Evolutionary conservation across 1,140 invertebrate species (phyloP).

Genomic region (Drosophila aff.): DNA sequence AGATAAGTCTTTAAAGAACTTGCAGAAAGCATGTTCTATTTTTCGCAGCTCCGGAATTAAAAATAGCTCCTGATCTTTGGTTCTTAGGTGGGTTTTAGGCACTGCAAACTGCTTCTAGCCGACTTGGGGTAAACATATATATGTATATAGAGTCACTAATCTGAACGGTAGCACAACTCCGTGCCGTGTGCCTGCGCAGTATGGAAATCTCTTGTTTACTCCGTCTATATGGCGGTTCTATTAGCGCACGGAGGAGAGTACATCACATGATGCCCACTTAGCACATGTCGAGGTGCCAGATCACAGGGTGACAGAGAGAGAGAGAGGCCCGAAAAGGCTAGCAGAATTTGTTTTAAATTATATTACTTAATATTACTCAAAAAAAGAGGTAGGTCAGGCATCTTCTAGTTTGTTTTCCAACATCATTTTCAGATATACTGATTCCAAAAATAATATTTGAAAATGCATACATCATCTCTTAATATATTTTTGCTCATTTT

Average conservation of each 20-base stretch:
- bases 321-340: neutral
- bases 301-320: slow-evolving; percentile 33
- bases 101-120: slow-evolving; percentile 36
- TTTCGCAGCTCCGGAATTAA: slow-evolving; percentile 10
- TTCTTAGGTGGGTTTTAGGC: slow-evolving; percentile 25
- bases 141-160: slow-evolving; percentile 18
- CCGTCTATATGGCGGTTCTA: slow-evolving; percentile 43
- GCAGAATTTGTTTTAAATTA: neutral
- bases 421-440: neutral
- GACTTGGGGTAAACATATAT: slow-evolving; percentile 1
- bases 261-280: slow-evolving; percentile 71
- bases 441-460: slow-evolving; percentile 2
- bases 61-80: slow-evolving; percentile 18
- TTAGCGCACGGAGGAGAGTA: slow-evolving; percentile 32
- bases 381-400: slow-evolving; percentile 30
- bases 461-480: slow-evolving; percentile 42
- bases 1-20: slow-evolving; percentile 14
- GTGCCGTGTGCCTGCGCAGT: slow-evolving; percentile 32
- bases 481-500: slow-evolving; percentile 23
- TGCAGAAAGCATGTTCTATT: slow-evolving; percentile 4
- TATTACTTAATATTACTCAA: neutral
- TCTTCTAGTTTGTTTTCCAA: slow-evolving; percentile 1
- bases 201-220: slow-evolving; percentile 34
- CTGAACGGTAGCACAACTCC: slow-evolving; percentile 33
- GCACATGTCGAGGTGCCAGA: slow-evolving; percentile 52